These are phyloP conservation scores for Drosophila yakuba DNA, from an alignment of 1,140 invertebrate species.

Conservation along the genomic window DNA sequence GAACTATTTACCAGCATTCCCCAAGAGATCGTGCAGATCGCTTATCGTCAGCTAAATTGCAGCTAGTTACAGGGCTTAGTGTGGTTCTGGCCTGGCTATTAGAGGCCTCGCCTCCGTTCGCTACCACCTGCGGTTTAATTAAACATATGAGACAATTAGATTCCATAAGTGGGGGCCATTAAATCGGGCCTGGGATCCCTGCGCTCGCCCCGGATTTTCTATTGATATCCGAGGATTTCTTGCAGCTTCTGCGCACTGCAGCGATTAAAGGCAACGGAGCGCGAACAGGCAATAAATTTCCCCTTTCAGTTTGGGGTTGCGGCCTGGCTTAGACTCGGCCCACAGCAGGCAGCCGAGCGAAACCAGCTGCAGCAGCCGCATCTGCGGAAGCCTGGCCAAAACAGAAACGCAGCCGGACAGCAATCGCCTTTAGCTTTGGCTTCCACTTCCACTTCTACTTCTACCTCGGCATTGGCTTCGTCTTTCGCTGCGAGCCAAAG, in stretches of 20 bases:
- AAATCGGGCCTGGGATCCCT: conserved; percentile 12
- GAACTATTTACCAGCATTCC: conserved; percentile 43
- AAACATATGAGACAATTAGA: conserved; percentile 45
- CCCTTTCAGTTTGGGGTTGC: conserved; percentile 27
- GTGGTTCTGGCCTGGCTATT: conserved; percentile 30
- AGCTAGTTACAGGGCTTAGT: conserved; percentile 63
- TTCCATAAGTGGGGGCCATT: conserved; percentile 44
- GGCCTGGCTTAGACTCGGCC: conserved; percentile 33
- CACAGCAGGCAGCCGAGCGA: conserved; percentile 46
- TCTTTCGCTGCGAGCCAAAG: conserved; percentile 11
- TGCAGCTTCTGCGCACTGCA: conserved; percentile 6
- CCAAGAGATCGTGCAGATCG: conserved; percentile 36
- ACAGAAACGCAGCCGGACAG: conserved; percentile 35
- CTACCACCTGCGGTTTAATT: conserved; percentile 40
- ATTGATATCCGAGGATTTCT: conserved; percentile 30
- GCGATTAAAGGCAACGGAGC: conserved; percentile 39
- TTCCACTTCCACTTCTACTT: background rate
- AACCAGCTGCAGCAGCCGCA: conserved; percentile 23
- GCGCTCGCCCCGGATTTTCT: background rate
- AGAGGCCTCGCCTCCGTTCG: conserved; percentile 31
- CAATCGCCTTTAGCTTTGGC: conserved; percentile 48
- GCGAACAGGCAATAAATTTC: conserved; percentile 39
- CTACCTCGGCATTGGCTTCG: conserved; percentile 19
- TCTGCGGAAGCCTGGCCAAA: conserved; percentile 38
- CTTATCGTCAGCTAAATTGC: conserved; percentile 61